Evolutionary conservation across 1,140 invertebrate genomes (phyloP), one percentile per base, ranked within the genome.

Genomic region (Drosophila triauraria): DNA sequence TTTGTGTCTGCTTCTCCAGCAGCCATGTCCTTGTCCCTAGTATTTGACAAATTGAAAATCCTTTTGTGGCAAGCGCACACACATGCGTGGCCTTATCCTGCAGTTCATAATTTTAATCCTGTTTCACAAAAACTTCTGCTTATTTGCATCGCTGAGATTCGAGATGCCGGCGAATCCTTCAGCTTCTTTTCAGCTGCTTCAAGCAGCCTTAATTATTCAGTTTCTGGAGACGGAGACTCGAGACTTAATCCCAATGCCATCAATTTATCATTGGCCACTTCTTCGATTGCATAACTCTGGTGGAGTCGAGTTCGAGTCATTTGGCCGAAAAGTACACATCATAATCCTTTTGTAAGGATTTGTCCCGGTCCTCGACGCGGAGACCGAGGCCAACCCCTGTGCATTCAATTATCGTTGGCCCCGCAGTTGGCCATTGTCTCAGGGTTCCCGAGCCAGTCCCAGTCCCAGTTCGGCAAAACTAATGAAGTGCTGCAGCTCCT

Each of bases 401-500:
- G 84, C 84, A 88, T 88, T 88, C 84, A 88, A 90, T 88, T 88
- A 88, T 88, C 75, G 69, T 74, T 75, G 67, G 77, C 62, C 63
- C 40, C 77, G 80, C 85, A 90, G 84, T 90, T 88, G 85, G 65
- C 81, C 84, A 88, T 88, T 88, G 84, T 88, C 84, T 90, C 80
- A 88, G 83, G 76, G 76, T 88, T 13, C 20, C 51, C 23, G 50
- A 9, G 13, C 17, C 17, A 13, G 30, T 15, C 44, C 62, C 32
- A 5, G 10, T 32, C 5, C 17, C 17, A 15, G 57, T 82, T 8
- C 27, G 5, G 78, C 60, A 79, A 68, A 88, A 88, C 85, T 90
- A 88, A 90, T 88, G 85, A 88, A 88, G 85, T 88, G 85, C 85
- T 90, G 85, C 85, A 90, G 70, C 83, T 87, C 86, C 85, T 88